Base-by-base conservation (phyloP, 2,113 vertebrate species). In the Physeter macrocephalus region DNA sequence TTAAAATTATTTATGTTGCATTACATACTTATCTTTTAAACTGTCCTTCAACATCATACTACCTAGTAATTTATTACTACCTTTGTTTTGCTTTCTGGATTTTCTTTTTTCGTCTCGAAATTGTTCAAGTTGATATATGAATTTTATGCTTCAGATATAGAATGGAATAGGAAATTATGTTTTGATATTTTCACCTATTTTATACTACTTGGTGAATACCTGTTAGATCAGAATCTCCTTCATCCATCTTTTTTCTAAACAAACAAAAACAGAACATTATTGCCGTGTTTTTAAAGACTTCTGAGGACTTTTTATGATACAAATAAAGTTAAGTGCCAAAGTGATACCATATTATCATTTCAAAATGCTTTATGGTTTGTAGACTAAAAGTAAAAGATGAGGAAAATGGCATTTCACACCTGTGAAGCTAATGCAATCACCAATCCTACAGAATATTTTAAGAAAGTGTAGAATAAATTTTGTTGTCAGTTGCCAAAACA, bases 291-390 rank as follows among this genome's bases (percentile, higher is more conserved):
- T 98, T 97, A 97, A 95, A 98, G 93, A 94, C 75, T 98, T 98
- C 97, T 97, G 97, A 98, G 98, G 98, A 99, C 98, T 99, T 99
- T 99, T 98, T 98, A 98, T 98, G 98, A 99, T 98, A 99, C 98
- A 98, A 99, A 99, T 99, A 99, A 99, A 99, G 98, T 98, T 98
- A 98, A 98, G 98, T 98, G 98, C 98, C 98, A 99, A 98, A 97
- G 99, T 99, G 98, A 97, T 98, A 98, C 97, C 99, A 99, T 99
- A 99, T 99, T 99, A 99, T 99, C 98, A 99, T 98, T 99, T 99
- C 98, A 99, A 98, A 99, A 99, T 99, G 98, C 99, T 99, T 99
- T 99, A 99, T 99, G 99, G 98, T 99, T 99, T 99, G 98, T 98
- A 99, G 98, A 98, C 97, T 97, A 98, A 98, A 99, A 99, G 98